phyloP scores from a whole-genome alignment of 2,113 vertebrate species.

The Neolamprologus fasciatus region DNA sequence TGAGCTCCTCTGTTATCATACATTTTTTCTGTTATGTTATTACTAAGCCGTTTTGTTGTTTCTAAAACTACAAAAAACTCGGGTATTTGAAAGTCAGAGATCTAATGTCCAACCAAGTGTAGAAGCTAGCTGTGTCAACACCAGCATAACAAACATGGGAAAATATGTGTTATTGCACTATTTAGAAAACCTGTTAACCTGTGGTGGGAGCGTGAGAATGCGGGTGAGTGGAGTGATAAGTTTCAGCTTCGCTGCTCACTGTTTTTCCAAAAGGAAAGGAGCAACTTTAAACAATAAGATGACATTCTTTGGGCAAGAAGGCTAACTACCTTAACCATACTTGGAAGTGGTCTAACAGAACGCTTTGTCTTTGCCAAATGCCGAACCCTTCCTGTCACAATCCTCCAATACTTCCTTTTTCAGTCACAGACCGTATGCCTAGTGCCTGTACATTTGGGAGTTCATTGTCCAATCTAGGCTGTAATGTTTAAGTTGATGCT shows the following conservation, averaged over 20 bases:
- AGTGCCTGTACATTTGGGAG: not conserved
- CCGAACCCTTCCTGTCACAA: conserved; percentile 3
- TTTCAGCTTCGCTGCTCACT: not conserved
- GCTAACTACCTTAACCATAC: not conserved
- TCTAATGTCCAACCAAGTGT: not conserved
- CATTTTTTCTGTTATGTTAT: not conserved
- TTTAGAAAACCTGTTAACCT: not conserved
- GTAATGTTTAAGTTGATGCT: not conserved
- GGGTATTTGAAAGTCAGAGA: not conserved
- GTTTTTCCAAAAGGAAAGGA: not conserved
- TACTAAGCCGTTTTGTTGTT: not conserved
- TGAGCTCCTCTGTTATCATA: not conserved
- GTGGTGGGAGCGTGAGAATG: not conserved
- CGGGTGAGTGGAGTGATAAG: not conserved
- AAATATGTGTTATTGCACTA: not conserved
- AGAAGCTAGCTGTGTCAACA: not conserved
- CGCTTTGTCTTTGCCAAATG: conserved; percentile 11
- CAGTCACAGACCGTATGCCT: not conserved
- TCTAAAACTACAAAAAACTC: not conserved
- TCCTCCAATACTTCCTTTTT: not conserved
- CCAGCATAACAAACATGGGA: not conserved
- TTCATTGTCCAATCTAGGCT: not conserved
- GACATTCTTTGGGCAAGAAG: not conserved
- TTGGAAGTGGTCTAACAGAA: conserved; percentile 1
- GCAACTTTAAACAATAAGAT: not conserved